These are phyloP conservation scores for Erinaceus europaeus DNA, from an alignment of 2,113 vertebrate species.

Conservation along the genomic window DNA sequence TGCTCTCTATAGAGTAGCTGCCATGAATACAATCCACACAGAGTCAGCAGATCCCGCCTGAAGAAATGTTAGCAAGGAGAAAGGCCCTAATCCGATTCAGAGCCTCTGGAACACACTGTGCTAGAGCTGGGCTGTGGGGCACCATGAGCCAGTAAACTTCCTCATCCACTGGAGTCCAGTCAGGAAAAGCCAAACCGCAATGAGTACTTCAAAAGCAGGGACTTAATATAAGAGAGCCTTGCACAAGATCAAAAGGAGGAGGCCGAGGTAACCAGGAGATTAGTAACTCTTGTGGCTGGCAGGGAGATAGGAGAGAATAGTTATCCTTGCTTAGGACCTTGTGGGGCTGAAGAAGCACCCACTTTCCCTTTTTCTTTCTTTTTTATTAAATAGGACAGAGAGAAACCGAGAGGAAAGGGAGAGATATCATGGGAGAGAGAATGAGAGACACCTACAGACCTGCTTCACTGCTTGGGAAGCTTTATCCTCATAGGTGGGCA, in stretches of 20 bases:
- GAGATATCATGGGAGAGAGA: too few species aligned
- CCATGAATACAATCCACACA: background rate
- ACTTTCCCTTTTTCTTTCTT: too few species aligned
- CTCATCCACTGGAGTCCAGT: background rate
- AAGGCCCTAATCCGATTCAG: background rate
- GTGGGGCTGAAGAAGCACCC: background rate
- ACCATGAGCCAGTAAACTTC: background rate
- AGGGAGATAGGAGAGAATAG: background rate
- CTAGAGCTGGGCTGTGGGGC: background rate
- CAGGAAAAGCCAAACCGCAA: background rate
- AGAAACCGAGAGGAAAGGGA: too few species aligned
- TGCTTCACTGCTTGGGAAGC: too few species aligned
- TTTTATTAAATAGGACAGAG: too few species aligned
- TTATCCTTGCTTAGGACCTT: too few species aligned
- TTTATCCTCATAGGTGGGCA: too few species aligned
- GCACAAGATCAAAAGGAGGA: background rate
- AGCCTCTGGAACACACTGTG: background rate
- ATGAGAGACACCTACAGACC: too few species aligned
- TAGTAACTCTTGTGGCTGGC: too few species aligned
- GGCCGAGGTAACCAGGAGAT: background rate
- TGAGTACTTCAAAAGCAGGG: constrained; percentile 20
- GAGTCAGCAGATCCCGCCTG: background rate
- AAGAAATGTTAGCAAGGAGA: background rate
- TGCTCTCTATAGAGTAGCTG: background rate
- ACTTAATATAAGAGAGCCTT: constrained; percentile 15